Evolutionary conservation across 2,113 vertebrate genomes (phyloP), one percentile per base, ranked within the genome.

Genomic region (Maccullochella peelii): DNA sequence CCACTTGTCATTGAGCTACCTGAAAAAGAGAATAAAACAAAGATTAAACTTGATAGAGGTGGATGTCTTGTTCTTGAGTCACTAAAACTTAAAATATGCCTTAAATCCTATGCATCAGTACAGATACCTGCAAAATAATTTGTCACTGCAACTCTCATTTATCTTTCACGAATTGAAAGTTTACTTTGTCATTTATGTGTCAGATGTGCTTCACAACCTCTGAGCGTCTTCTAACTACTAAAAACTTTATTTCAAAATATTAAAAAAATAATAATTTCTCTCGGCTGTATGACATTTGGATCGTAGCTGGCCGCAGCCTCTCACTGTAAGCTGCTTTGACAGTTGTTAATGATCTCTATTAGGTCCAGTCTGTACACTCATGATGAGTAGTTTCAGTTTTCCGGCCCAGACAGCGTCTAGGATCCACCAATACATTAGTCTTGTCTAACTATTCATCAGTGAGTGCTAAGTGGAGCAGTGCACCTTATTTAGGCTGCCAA

Each of bases 1-100:
- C 95, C 94, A 93, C 93, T 96, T 90, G 95, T 96, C 68, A 92
- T 92, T 89, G 89, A 93, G 40, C 94, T 95, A 86, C 96, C 97
- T 98, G 96, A 72, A 95, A 82, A 86, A 80, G 87, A 52, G 62
- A 66, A 66, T 66, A 25, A 42, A 27, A n/a, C 73, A 63, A 42
- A 6, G 0, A 38, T 72, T 54, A 33, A 71, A 70, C 6, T 36
- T 42, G 2, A 73, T 10, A 7, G 4, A 23, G 20, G 23, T 44
- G 20, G 42, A 49, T 49, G 42, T 58, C 11, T 57, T 42, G 8
- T 47, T 47, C 2, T 57, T 27, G 14, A 77, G 7, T 44, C 40
- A 36, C 12, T n/a, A 12, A 54, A 65, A 20, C 30, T 3, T 65
- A 3, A 54, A 65, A 66, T 12, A 47, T 57, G 18, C 23, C 16